Base-by-base conservation (phyloP, 2,888 invertebrate species). In the Subacronicta megacephala region DNA sequence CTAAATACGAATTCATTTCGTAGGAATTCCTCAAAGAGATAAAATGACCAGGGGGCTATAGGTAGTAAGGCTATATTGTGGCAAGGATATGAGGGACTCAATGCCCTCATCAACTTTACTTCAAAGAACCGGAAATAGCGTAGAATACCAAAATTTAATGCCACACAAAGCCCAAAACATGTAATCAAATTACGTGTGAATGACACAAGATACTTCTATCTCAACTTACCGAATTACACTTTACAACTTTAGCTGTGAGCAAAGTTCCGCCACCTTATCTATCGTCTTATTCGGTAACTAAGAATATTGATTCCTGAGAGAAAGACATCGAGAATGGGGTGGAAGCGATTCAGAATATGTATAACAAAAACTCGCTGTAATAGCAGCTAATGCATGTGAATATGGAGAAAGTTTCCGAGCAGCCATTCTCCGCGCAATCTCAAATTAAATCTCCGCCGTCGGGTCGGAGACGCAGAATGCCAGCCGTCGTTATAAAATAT, bases 361-460 rank as follows among this genome's bases (percentile, higher is more conserved):
- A 69, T 74, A 84, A 85, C 86, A 86, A 87, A 87, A 88, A 85
- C 80, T 85, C 82, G 72, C 78, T 77, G 82, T 85, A 86, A 85
- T 81, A 85, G 83, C 83, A 75, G 84, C 87, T 90, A 90, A 90
- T 89, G 88, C 84, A 85, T 85, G 88, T 80, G 88, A 87, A 84
- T 88, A 89, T 89, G 87, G 85, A 82, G 82, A 89, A 90, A 91
- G 89, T 90, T 89, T 84, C 80, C 77, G 72, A 80, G 81, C 78
- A 82, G 79, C 84, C 81, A 80, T 84, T 84, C 82, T 73, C 82
- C 69, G 84, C 90, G 80, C 88, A 90, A 92, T 92, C 92, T 92
- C 87, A 92, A 92, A 92, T 92, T 90, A 90, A 92, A 92, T 92
- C 91, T 90, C 79, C 69, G 80, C 80, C 82, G 79, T 77, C 80